Percentiles rank a stretch among this genome's conserved stretches.
These are phyloP conservation scores for Perithous albicinctus DNA, from an alignment of 2,888 invertebrate species.

Conservation along the genomic window DNA sequence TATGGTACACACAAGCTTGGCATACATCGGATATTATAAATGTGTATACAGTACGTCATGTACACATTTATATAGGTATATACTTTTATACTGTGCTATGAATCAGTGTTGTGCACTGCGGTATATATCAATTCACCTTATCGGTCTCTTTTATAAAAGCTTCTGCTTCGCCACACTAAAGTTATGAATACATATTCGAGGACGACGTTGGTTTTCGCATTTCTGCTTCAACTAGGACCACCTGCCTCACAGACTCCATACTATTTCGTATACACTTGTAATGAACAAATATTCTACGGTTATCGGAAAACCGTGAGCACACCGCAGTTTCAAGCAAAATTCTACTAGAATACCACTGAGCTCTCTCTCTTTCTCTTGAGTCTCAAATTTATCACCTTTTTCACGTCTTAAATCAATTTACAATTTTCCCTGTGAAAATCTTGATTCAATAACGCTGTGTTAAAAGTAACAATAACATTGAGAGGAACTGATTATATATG, in stretches of 20 bases:
- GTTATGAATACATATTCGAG: slow-evolving; percentile 43
- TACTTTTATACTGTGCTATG: background rate
- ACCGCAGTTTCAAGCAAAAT: slow-evolving; percentile 10
- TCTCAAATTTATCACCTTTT: background rate
- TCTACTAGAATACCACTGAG: background rate
- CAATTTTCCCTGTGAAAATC: background rate
- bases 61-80: background rate
- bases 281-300: slow-evolving; percentile 46
- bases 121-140: slow-evolving; percentile 63
- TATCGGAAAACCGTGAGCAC: slow-evolving; percentile 32
- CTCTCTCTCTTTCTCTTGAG: background rate
- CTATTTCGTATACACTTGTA: slow-evolving; percentile 20
- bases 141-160: slow-evolving; percentile 59
- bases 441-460: background rate
- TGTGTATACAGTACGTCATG: background rate
- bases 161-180: slow-evolving; percentile 64
- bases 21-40: slow-evolving; percentile 28
- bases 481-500: background rate
- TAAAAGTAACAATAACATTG: background rate
- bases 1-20: background rate
- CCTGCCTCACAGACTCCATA: slow-evolving; percentile 18
- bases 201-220: background rate
- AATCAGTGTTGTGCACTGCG: slow-evolving; percentile 29
- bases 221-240: slow-evolving; percentile 7
- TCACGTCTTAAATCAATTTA: slow-evolving; percentile 7